Evolutionary conservation across 2,888 invertebrate genomes (phyloP), one percentile per base, ranked within the genome.

Genomic region (Leucozona laternaria): DNA sequence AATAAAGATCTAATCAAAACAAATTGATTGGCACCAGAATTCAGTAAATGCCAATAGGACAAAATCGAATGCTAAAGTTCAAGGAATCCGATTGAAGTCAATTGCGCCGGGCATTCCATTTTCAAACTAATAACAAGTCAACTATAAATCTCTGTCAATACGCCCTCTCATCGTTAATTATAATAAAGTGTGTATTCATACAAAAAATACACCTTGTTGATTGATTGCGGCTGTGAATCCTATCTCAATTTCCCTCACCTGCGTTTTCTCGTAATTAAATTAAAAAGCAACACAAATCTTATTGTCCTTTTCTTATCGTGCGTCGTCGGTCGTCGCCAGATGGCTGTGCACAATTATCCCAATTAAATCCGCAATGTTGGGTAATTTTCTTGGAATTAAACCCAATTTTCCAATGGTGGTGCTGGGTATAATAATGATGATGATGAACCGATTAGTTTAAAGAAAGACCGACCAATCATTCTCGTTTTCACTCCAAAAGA

Each of bases 381-480:
- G 20, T 31, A 64, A 66, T 71, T 66, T 73, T 58, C 57, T 40
- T 80, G 20, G 43, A 72, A 78, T 68, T 66, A 78, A 68, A 64
- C 15, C 5, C 70, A 81, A 45, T 68, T 25, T 31, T 31, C 31
- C 15, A n/a, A n/a, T 60, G 43, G 40, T n/a, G 13, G 17, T 28
- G 17, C 8, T 13, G 1, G 4, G 45, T 7, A 43, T 43, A 13
- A 40, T 40, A n/a, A 50, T 15, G n/a, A 53, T 31, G 66, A 48
- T 66, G 55, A 57, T 64, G 45, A 43, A 37, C 20, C 68, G 64
- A 77, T 72, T 66, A 58, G 57, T 50, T 25, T 79, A 13, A 50
- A 55, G 37, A 31, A 31, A 31, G 31, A 31, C 31, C 31, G 13
- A 37, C 31, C 73, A 50, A 53, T 73, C 50, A 68, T 75, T 50